A percentile compares a stretch with the other conserved stretches of the same genome.
These are phyloP conservation scores for Corythornis vintsioides DNA, from an alignment of 2,113 vertebrate species.

Conservation along the genomic window DNA sequence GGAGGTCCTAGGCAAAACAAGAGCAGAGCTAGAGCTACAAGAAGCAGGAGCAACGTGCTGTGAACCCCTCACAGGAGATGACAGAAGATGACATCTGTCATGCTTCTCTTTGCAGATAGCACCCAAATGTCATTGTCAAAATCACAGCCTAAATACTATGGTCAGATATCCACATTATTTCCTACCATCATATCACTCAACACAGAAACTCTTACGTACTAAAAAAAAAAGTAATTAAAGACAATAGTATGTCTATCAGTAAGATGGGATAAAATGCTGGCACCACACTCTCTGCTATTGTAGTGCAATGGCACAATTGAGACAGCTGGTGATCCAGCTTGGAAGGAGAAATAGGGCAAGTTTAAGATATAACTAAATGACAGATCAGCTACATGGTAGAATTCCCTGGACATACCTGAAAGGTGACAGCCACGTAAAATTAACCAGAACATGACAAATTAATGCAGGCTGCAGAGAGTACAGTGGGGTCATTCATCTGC, in stretches of 20 bases:
- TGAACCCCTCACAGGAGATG: background rate
- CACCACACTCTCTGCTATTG: background rate
- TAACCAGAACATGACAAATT: constrained; percentile 27
- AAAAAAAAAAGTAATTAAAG: constrained; percentile 13
- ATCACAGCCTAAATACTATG: background rate
- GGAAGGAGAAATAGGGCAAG: background rate
- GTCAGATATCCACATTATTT: background rate
- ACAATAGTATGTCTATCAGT: background rate
- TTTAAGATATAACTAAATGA: background rate
- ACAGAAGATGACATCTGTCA: background rate
- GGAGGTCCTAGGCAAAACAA: background rate
- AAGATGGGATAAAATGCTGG: background rate
- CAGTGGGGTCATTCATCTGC: background rate
- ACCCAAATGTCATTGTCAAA: background rate
- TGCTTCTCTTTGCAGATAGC: background rate
- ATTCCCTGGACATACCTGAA: background rate
- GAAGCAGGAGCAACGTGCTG: background rate
- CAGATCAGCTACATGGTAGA: background rate
- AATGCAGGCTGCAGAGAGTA: background rate
- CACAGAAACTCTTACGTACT: background rate
- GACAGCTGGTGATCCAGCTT: background rate
- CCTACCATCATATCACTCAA: background rate
- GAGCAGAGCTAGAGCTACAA: background rate
- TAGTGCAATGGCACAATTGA: background rate
- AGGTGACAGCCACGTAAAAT: constrained; percentile 20